Conservation (phyloP, 2,113 vertebrate species). For the Petrocephalus microphthalmus region DNA sequence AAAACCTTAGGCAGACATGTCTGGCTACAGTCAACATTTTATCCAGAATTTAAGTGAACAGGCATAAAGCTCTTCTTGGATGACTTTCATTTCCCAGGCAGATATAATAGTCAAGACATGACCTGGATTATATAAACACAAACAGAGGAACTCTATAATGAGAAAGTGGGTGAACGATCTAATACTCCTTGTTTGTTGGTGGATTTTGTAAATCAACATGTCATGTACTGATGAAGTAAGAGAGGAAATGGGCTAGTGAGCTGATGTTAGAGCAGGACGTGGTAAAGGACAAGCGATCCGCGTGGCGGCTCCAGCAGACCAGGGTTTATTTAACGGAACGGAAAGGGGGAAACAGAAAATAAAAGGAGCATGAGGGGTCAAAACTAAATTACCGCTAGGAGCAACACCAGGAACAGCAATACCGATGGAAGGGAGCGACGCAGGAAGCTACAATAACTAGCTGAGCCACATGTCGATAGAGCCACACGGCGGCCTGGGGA, state of each 20-base stretch:
- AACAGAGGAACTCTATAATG: not conserved
- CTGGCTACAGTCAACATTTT: constrained; percentile 19
- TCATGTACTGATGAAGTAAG: not conserved
- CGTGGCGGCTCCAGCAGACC: not conserved
- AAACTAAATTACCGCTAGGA: not conserved
- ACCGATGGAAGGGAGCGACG: not conserved
- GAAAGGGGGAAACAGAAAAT: not conserved
- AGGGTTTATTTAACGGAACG: not conserved
- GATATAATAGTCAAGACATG: constrained; percentile 10
- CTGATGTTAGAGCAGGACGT: not conserved
- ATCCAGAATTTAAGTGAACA: constrained; percentile 11
- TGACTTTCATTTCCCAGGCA: not conserved
- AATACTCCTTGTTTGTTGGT: not conserved
- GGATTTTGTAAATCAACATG: not conserved
- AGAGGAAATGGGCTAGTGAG: not conserved
- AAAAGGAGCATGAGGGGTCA: not conserved
- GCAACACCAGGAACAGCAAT: not conserved
- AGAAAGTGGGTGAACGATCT: not conserved
- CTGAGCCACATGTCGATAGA: not conserved
- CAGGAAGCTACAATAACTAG: not conserved
- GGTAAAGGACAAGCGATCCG: not conserved
- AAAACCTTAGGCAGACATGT: constrained; percentile 7
- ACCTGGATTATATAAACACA: constrained; percentile 2
- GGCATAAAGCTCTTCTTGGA: constrained; percentile 10
- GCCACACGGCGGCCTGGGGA: not conserved